Percentiles rank a stretch among this genome's conserved stretches.
phyloP scores from a whole-genome alignment of 2,888 invertebrate species.

The Sarcophaga carnaria region DNA sequence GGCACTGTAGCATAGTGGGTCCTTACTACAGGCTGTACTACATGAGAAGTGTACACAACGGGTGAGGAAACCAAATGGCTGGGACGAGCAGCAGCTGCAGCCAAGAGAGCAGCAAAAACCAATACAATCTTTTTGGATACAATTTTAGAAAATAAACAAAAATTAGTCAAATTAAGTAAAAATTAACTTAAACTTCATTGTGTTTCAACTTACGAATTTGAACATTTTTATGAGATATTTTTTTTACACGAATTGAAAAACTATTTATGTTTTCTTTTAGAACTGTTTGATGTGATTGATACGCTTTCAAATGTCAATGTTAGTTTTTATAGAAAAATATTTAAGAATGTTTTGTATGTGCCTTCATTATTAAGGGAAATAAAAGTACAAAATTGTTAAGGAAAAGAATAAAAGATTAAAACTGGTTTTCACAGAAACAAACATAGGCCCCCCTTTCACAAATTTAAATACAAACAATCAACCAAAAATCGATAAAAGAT shows the following conservation, averaged over 20 bases:
- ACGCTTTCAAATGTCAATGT: background rate
- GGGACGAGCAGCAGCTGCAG: constrained; percentile 75
- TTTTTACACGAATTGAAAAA: background rate
- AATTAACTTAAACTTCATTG: background rate
- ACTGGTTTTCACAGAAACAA: too few species aligned
- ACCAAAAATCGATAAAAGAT: too few species aligned
- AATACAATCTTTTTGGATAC: constrained; percentile 38
- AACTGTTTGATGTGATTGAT: constrained; percentile 64
- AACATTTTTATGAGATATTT: constrained; percentile 68
- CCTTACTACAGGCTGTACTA: background rate
- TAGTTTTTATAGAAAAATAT: constrained; percentile 65
- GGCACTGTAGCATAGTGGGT: background rate
- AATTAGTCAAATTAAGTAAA: background rate
- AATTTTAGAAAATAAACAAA: background rate
- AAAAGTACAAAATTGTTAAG: too few species aligned
- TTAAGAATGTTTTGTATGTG: too few species aligned
- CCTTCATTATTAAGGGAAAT: too few species aligned
- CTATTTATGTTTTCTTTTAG: constrained; percentile 2
- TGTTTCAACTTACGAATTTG: constrained; percentile 72
- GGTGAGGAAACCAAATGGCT: constrained; percentile 4
- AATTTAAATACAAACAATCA: too few species aligned
- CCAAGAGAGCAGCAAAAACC: constrained; percentile 76
- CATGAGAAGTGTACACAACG: background rate
- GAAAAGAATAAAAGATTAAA: too few species aligned
- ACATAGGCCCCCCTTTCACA: too few species aligned